phyloP scores from a whole-genome alignment of 2,113 vertebrate genomes.

The Eptesicus fuscus region DNA sequence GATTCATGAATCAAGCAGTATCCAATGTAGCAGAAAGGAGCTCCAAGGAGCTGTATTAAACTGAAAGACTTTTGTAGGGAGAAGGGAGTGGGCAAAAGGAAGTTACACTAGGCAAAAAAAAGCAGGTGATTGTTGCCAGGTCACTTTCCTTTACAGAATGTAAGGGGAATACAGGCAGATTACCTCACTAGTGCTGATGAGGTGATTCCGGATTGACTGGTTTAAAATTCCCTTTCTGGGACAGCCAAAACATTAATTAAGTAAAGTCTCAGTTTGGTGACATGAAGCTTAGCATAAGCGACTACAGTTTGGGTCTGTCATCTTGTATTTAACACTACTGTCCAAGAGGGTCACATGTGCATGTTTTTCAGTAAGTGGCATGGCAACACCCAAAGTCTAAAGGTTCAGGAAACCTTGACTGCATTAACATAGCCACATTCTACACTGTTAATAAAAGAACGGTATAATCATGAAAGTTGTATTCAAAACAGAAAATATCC shows the following conservation, averaged over 20 bases:
- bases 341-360: neutral
- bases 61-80: neutral
- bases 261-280: neutral
- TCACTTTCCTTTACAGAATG: neutral
- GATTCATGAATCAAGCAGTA: neutral
- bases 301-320: neutral
- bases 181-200: neutral
- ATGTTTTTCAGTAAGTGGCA: neutral
- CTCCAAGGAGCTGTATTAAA: neutral
- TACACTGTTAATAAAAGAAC: neutral
- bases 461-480: neutral
- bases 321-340: neutral
- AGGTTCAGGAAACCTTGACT: neutral
- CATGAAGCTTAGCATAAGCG: neutral
- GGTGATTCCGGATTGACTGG: neutral
- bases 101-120: neutral
- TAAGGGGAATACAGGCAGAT: neutral
- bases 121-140: neutral
- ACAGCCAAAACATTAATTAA: neutral
- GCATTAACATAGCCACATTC: neutral
- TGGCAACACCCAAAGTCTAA: neutral
- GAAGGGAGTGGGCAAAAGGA: neutral
- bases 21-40: neutral
- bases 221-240: neutral
- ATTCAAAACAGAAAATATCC: neutral